Percentiles rank a stretch among this genome's conserved stretches.
Evolutionary conservation across 2,113 vertebrate species (phyloP).

Genomic region (Cyanoramphus novaezelandiae): DNA sequence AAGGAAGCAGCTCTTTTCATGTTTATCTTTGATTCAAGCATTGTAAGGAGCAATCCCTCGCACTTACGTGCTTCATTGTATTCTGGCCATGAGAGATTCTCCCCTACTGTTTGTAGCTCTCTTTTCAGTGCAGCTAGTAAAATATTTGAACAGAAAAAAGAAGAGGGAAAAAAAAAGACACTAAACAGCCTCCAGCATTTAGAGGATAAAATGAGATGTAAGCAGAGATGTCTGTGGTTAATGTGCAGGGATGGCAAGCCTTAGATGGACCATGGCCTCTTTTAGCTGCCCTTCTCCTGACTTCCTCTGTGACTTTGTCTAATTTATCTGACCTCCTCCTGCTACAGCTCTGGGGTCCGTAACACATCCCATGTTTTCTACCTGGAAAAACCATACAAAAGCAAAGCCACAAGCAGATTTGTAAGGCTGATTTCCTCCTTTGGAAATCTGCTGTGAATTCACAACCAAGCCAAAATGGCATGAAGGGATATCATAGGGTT

Average conservation of each 20-base stretch:
- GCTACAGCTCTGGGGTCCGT: background rate
- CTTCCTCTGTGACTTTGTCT: background rate
- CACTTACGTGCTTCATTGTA: conserved; percentile 43
- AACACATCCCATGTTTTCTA: background rate
- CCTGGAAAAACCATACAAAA: background rate
- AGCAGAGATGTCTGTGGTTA: background rate
- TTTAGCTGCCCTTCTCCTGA: background rate
- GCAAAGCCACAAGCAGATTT: background rate
- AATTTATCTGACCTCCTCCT: background rate
- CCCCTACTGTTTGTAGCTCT: conserved; percentile 60
- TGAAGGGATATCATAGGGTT: background rate
- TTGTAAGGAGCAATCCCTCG: conserved; percentile 55
- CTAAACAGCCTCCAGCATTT: conserved; percentile 50
- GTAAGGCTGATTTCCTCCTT: background rate
- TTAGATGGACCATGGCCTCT: background rate
- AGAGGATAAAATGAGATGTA: conserved; percentile 15
- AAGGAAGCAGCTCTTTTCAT: conserved; percentile 51
- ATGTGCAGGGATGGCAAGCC: background rate
- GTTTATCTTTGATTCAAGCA: conserved; percentile 62
- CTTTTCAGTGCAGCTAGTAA: conserved; percentile 50
- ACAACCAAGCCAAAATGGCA: background rate
- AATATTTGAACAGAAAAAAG: conserved; percentile 42
- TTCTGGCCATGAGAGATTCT: conserved; percentile 50
- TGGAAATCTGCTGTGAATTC: background rate
- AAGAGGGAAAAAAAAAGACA: background rate